Conservation (phyloP, 1,140 invertebrate genomes). For the Saccostrea glomerata region DNA sequence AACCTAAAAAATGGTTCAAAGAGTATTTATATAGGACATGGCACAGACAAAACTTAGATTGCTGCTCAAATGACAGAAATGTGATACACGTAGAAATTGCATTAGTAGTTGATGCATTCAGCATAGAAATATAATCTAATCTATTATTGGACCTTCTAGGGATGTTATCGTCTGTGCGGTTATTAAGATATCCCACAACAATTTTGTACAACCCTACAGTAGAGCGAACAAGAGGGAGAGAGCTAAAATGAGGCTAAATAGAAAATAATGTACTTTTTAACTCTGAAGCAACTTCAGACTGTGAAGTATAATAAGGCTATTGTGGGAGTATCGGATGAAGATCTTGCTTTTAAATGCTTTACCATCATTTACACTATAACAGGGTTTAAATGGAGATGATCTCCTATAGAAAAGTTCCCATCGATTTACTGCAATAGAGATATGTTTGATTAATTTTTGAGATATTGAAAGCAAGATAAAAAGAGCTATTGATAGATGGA, state of each 20-base stretch:
- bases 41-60: not conserved
- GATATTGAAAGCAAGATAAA: conserved; percentile 23
- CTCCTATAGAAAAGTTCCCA: conserved; percentile 26
- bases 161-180: not conserved
- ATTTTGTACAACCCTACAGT: not conserved
- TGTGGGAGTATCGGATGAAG: conserved; percentile 30
- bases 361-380: conserved; percentile 17
- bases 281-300: conserved; percentile 30
- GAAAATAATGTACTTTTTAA: conserved; percentile 35
- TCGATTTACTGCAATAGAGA: conserved; percentile 1
- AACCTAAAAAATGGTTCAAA: not conserved
- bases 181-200: not conserved
- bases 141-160: not conserved
- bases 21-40: not conserved
- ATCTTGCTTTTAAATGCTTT: conserved; percentile 38
- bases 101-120: not conserved
- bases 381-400: conserved; percentile 36
- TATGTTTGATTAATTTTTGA: conserved; percentile 29
- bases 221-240: not conserved
- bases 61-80: not conserved
- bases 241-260: conserved; percentile 25
- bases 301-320: conserved; percentile 19
- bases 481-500: conserved; percentile 36
- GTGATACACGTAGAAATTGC: not conserved
- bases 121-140: not conserved